phyloP scores from a whole-genome alignment of 2,888 invertebrate species.

The Balanococcus diminutus region DNA sequence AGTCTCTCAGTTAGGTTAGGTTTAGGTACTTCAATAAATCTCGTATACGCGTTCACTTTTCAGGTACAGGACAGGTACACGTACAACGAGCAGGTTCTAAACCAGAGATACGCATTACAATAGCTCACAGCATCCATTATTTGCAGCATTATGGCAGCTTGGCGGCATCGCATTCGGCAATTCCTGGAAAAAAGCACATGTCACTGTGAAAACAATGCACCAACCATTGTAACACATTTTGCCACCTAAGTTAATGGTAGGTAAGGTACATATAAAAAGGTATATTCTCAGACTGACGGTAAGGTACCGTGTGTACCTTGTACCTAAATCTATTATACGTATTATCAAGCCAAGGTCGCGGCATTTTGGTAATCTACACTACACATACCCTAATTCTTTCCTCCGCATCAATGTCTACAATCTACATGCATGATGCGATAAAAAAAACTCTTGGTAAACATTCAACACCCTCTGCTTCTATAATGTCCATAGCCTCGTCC shows the following conservation, averaged over 20 bases:
- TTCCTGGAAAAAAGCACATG: neutral
- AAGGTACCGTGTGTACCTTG: too few relatives aligned
- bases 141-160: neutral
- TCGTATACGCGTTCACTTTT: neutral
- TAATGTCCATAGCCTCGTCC: too few relatives aligned
- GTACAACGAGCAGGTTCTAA: neutral
- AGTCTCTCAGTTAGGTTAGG: too few relatives aligned
- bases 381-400: neutral
- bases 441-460: too few relatives aligned
- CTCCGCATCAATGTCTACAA: too few relatives aligned
- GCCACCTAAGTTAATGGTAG: neutral
- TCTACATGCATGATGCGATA: too few relatives aligned
- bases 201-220: neutral
- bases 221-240: neutral
- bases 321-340: neutral
- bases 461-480: too few relatives aligned
- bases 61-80: neutral
- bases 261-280: too few relatives aligned
- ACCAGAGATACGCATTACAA: neutral
- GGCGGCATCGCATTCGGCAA: neutral
- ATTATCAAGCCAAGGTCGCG: neutral
- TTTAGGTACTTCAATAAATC: neutral
- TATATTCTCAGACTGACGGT: too few relatives aligned
- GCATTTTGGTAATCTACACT: neutral
- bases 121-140: neutral